These are phyloP conservation scores for Yponomeuta plumbellus DNA, from an alignment of 2,888 invertebrate species.

Conservation along the genomic window DNA sequence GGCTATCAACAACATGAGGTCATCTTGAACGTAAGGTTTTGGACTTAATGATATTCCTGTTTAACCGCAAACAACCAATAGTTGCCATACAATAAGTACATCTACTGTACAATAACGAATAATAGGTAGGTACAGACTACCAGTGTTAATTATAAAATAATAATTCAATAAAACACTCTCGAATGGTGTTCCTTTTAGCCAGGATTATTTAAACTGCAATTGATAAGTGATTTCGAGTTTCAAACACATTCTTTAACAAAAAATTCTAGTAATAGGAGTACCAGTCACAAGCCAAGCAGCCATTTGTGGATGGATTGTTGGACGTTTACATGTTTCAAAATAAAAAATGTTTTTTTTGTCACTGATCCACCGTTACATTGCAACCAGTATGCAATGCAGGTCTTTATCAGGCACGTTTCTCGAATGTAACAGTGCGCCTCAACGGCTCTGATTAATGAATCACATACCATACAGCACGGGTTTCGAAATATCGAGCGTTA, in stretches of 20 bases:
- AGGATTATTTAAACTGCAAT: too few relatives aligned
- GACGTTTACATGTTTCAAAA: too few relatives aligned
- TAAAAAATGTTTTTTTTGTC: too few relatives aligned
- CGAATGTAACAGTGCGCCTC: background rate
- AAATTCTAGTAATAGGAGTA: too few relatives aligned
- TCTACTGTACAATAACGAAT: background rate
- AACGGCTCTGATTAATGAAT: slow-evolving; percentile 17
- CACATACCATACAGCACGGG: background rate
- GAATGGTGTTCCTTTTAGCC: too few relatives aligned
- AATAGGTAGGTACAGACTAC: background rate
- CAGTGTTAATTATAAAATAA: background rate
- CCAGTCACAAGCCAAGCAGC: too few relatives aligned
- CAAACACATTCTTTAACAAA: too few relatives aligned
- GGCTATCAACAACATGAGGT: slow-evolving; percentile 27
- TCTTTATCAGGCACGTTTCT: background rate
- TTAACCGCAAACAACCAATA: slow-evolving; percentile 1
- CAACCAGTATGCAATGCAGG: background rate
- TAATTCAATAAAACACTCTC: too few relatives aligned
- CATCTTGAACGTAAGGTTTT: slow-evolving; percentile 18
- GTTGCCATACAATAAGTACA: background rate
- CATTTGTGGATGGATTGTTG: too few relatives aligned
- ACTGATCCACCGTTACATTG: background rate
- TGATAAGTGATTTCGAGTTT: too few relatives aligned
- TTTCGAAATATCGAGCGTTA: slow-evolving; percentile 13
- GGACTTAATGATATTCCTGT: background rate